These are phyloP conservation scores for Sarcophaga bullata DNA, from an alignment of 1,140 invertebrate genomes.

Conservation along the genomic window DNA sequence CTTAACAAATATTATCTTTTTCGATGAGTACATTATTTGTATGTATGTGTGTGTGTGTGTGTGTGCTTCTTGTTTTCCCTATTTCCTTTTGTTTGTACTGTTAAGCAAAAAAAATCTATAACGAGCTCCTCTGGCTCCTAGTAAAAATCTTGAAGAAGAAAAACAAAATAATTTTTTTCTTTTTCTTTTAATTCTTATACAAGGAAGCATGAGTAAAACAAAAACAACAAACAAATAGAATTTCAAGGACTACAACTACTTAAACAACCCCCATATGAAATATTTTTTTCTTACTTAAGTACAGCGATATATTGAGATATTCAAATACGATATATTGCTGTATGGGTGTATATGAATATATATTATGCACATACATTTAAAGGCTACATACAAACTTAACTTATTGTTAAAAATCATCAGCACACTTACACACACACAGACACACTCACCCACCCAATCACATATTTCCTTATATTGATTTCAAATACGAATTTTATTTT, in stretches of 20 bases:
- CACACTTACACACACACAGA: no score
- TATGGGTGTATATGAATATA: neutral
- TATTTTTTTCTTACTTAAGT: neutral
- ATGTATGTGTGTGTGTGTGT: no score
- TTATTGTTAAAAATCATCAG: no score
- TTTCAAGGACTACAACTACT: conserved; percentile 9
- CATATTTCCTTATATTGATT: no score
- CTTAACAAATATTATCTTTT: neutral
- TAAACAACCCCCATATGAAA: conserved; percentile 1
- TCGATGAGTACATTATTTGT: neutral
- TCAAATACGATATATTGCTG: no score
- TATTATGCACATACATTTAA: no score
- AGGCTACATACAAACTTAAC: no score
- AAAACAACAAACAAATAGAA: neutral
- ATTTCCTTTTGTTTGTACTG: neutral
- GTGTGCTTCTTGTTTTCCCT: no score
- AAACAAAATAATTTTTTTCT: neutral
- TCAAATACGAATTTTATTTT: no score
- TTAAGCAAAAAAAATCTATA: neutral
- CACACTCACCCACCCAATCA: no score
- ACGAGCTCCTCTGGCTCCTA: neutral
- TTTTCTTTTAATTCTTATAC: neutral
- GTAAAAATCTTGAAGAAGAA: neutral
- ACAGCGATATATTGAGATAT: neutral
- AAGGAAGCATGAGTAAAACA: neutral